Evolutionary conservation across 2,113 vertebrate species (phyloP), one percentile per base, ranked within the genome.

Genomic region (Datnioides undecimradiatus): DNA sequence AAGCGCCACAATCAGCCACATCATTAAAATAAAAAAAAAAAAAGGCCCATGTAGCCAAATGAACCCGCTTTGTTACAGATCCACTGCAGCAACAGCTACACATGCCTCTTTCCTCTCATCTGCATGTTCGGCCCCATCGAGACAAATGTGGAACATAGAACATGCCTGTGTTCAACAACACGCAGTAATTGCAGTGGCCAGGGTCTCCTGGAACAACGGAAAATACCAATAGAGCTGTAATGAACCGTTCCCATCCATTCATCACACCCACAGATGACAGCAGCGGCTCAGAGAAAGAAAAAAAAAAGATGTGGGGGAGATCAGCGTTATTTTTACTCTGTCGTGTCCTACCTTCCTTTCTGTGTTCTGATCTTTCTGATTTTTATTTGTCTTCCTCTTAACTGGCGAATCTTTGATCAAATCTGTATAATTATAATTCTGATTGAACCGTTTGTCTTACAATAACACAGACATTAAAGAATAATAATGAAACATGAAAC

Each of bases 201-300:
- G 21, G 51, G 12, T 49, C 33, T 41, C 62, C n/a, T 65, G 13
- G 29, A 16, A 31, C 19, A 59, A 46, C 19, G 21, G 9, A 51
- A 58, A 60, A 78, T 34, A 34, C 33, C 33, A 60, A 25, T 31
- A 40, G 34, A 54, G 33, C 19, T 33, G 23, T 59, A 59, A 68
- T 41, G 46, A 69, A 41, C 41, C 3, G 8, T 67, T 41, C 23
- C 34, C 63, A 51, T 48, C 4, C 36, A 34, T 66, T 36, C 43
- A 67, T 60, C 45, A 77, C 65, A 52, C 75, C 43, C 65, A 62
- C 27, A 52, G 65, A 59, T 51, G 23, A 41, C 43, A 62, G 46
- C 55, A 41, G 13, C 8, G 3, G 13, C 34, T 41, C 3, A 1
- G 6, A 6, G 11, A 36, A n/a, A 21, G 17, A 21, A 13, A 17